Evolutionary conservation across 2,888 invertebrate species (phyloP).

Genomic region (Amiota mariae): DNA sequence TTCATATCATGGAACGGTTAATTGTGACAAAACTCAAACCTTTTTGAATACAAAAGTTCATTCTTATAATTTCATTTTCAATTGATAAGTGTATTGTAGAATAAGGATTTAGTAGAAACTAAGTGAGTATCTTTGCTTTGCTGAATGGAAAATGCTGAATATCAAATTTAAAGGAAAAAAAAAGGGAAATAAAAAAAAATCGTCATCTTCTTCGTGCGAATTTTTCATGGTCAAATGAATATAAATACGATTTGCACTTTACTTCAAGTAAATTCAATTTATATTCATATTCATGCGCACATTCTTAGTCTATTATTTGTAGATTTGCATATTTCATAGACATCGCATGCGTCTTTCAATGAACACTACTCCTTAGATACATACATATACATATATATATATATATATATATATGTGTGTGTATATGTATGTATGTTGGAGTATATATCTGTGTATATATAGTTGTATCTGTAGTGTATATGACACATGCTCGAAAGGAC

Average conservation of each 20-base stretch:
- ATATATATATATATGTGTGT: not conserved
- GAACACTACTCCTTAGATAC: slow-evolving; percentile 13
- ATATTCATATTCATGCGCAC: slow-evolving; percentile 64
- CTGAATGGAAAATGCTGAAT: no score
- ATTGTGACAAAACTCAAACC: no score
- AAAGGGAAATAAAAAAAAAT: no score
- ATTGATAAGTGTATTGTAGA: no score
- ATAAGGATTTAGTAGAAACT: no score
- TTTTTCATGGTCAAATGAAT: slow-evolving; percentile 63
- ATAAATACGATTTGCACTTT: slow-evolving; percentile 62
- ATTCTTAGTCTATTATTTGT: slow-evolving; percentile 62
- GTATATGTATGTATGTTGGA: not conserved
- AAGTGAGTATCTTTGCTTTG: no score
- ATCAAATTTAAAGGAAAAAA: no score
- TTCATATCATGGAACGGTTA: no score
- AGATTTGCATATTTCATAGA: slow-evolving; percentile 56
- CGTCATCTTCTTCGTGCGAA: not conserved
- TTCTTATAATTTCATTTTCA: no score
- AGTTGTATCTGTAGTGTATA: not conserved
- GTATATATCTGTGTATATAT: slow-evolving; percentile 9
- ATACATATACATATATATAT: not conserved
- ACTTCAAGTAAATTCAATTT: slow-evolving; percentile 63
- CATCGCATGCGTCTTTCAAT: slow-evolving; percentile 3
- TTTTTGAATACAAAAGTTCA: no score
- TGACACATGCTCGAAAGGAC: not conserved